phyloP scores from a whole-genome alignment of 2,113 vertebrate genomes.

The Lasiurus cinereus region DNA sequence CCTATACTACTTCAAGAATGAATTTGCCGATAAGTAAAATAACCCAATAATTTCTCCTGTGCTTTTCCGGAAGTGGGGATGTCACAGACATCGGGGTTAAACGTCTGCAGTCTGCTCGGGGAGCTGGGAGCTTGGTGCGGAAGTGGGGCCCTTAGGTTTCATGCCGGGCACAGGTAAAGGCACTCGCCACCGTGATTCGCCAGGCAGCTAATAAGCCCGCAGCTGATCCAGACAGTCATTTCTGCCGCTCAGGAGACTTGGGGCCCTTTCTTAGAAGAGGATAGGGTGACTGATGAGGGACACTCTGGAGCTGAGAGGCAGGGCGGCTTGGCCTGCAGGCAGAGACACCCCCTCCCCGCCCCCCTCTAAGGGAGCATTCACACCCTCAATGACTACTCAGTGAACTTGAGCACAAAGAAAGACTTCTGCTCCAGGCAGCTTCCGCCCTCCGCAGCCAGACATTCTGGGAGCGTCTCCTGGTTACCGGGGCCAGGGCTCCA shows the following conservation, averaged over 20 bases:
- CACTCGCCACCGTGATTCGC: constrained; percentile 20
- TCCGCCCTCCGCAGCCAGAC: constrained; percentile 63
- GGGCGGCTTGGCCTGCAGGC: constrained; percentile 21
- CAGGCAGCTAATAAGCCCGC: constrained; percentile 42
- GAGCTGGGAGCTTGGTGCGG: neutral
- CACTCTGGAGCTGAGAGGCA: neutral
- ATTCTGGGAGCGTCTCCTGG: constrained; percentile 77
- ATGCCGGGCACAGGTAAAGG: constrained; percentile 35
- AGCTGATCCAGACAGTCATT: constrained; percentile 22
- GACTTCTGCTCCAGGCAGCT: constrained; percentile 54
- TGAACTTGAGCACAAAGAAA: constrained; percentile 77
- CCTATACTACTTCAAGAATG: constrained; percentile 14
- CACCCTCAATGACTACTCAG: constrained; percentile 52
- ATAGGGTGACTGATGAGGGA: constrained; percentile 52
- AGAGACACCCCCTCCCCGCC: neutral
- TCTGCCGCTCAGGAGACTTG: constrained; percentile 36
- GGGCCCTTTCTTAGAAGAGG: neutral
- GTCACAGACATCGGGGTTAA: neutral
- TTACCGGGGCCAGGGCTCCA: constrained; percentile 39
- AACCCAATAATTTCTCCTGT: neutral
- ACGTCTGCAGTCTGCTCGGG: neutral
- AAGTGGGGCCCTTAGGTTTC: neutral
- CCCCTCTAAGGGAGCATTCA: neutral
- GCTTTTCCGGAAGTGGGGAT: neutral
- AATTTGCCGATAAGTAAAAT: neutral